Conservation (phyloP, 2,113 vertebrate genomes). For the Piaya cayana region DNA sequence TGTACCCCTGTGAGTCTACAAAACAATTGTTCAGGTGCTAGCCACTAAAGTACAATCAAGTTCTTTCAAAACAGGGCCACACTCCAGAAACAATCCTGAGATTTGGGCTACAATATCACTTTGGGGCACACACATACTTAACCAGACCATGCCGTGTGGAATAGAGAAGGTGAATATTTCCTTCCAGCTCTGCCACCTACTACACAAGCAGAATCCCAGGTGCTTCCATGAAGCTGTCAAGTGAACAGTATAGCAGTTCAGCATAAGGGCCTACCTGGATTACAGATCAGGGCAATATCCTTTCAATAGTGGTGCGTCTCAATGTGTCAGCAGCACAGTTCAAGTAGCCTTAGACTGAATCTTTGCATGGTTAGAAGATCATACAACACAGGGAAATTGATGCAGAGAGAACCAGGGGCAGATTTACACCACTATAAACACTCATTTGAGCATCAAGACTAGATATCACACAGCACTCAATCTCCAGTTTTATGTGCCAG, state of each 20-base stretch:
- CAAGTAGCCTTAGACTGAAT: neutral
- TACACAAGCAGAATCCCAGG: neutral
- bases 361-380: neutral
- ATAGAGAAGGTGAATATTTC: neutral
- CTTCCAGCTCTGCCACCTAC: neutral
- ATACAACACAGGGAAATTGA: neutral
- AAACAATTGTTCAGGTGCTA: neutral
- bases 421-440: neutral
- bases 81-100: neutral
- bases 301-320: neutral
- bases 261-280: neutral
- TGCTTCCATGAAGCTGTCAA: neutral
- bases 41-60: neutral
- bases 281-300: neutral
- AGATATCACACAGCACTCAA: rapidly evolving
- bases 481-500: neutral
- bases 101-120: neutral
- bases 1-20: neutral
- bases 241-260: neutral
- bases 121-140: neutral
- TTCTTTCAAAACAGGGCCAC: neutral
- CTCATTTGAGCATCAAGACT: neutral
- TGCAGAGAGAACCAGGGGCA: neutral
- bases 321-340: neutral
- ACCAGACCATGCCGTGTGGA: neutral